These are phyloP conservation scores for Neodiprion virginianus DNA, from an alignment of 1,140 invertebrate genomes.

Conservation along the genomic window DNA sequence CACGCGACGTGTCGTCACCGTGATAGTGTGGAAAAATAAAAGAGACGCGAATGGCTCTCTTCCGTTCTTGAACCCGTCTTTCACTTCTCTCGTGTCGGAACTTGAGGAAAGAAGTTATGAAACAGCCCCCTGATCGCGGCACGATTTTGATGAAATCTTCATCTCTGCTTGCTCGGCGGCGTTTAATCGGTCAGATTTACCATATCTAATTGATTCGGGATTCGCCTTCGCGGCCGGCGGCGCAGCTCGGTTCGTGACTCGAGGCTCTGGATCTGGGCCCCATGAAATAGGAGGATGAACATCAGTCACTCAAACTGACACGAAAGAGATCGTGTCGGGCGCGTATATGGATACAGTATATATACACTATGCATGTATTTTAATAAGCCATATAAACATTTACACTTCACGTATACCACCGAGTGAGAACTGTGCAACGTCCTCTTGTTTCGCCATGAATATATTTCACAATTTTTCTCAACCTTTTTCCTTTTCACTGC, in stretches of 20 bases:
- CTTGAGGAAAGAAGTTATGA: background rate
- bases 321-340: background rate
- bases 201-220: background rate
- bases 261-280: background rate
- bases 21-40: background rate
- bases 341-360: background rate
- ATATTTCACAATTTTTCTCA: constrained; percentile 4
- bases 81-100: constrained; percentile 3
- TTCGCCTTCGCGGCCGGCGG: background rate
- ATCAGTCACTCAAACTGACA: too few relatives aligned
- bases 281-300: too few relatives aligned
- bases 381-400: background rate
- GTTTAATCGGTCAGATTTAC: background rate
- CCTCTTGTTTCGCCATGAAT: background rate
- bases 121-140: background rate
- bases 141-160: background rate
- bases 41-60: background rate
- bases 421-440: background rate
- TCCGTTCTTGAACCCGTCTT: background rate
- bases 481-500: background rate
- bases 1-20: background rate
- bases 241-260: background rate
- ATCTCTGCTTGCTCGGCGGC: background rate
- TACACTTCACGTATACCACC: background rate
- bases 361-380: background rate